These are phyloP conservation scores for Rhinoraja longicauda DNA, from an alignment of 2,797 vertebrate genomes.

Conservation along the genomic window DNA sequence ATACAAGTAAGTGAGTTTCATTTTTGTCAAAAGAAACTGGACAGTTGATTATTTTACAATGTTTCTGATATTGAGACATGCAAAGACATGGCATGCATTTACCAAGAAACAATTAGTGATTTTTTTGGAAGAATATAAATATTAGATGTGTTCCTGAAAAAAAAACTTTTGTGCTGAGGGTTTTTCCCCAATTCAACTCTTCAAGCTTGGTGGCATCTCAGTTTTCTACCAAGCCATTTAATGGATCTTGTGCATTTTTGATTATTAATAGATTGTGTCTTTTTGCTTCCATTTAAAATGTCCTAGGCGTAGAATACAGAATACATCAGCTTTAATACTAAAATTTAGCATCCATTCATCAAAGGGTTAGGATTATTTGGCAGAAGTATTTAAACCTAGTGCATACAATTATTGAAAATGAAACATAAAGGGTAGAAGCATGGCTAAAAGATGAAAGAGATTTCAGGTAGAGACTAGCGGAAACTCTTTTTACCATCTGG, in stretches of 20 bases:
- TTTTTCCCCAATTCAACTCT: not conserved
- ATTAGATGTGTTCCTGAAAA: too few relatives aligned
- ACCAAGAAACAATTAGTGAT: not conserved
- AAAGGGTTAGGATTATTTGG: not conserved
- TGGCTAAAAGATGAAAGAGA: not conserved
- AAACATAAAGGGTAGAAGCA: not conserved
- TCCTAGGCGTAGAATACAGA: not conserved
- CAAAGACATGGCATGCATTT: not conserved
- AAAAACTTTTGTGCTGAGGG: too few relatives aligned
- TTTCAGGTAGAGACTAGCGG: not conserved
- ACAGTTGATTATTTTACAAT: not conserved
- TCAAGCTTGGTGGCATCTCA: not conserved
- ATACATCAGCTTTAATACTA: not conserved
- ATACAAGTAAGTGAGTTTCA: constrained; percentile 73
- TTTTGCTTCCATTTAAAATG: not conserved
- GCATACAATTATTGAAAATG: too few relatives aligned
- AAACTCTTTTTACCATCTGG: not conserved
- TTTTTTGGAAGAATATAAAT: not conserved
- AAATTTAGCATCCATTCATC: not conserved
- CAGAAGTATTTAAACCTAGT: not conserved
- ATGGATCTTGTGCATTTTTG: not conserved
- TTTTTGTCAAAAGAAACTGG: not conserved
- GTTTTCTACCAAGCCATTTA: not conserved
- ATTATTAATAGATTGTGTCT: not conserved
- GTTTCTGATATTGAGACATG: not conserved